These are phyloP conservation scores for Anoplolepis gracilipes DNA, from an alignment of 1,140 invertebrate species.

Conservation along the genomic window DNA sequence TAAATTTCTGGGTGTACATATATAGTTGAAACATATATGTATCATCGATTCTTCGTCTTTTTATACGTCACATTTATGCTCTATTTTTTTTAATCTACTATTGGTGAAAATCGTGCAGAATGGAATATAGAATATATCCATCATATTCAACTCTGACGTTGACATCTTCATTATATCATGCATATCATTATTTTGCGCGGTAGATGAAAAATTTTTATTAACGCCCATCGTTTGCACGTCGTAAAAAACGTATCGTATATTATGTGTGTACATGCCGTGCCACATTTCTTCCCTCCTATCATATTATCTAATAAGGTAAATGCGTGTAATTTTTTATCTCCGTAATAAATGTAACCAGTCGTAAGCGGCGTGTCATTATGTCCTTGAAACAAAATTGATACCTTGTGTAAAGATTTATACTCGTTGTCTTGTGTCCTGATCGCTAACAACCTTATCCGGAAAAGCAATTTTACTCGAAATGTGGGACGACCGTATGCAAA, in stretches of 20 bases:
- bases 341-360: neutral
- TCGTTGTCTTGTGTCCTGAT: slow-evolving; percentile 35
- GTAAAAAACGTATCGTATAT: neutral
- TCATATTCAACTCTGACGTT: neutral
- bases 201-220: slow-evolving; percentile 10
- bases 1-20: neutral
- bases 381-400: slow-evolving; percentile 39
- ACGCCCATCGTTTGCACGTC: neutral
- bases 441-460: slow-evolving; percentile 36
- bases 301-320: slow-evolving; percentile 21
- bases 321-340: neutral
- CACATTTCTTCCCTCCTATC: neutral
- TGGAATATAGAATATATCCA: neutral
- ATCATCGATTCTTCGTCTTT: neutral
- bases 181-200: neutral
- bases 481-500: slow-evolving; percentile 47
- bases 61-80: neutral
- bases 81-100: neutral
- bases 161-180: neutral
- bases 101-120: neutral
- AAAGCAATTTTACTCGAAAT: slow-evolving; percentile 49
- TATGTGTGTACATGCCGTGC: neutral
- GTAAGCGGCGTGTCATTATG: neutral
- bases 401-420: slow-evolving; percentile 43
- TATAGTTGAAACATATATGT: neutral